These are phyloP conservation scores for Diabrotica undecimpunctata DNA, from an alignment of 1,140 invertebrate species.

Conservation along the genomic window DNA sequence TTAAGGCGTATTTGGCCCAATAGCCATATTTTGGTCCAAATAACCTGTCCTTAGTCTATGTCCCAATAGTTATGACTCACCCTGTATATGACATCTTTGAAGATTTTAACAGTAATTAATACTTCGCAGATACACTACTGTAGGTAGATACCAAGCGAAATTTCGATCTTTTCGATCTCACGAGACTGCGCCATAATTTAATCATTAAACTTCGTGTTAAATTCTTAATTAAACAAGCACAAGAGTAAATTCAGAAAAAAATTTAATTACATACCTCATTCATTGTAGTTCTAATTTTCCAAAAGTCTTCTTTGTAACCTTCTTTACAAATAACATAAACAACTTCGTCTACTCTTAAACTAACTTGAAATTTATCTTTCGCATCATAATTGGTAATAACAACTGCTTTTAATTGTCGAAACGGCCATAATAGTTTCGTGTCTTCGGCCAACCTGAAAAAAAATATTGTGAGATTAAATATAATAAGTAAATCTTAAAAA, in stretches of 20 bases:
- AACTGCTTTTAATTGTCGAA: conserved; percentile 68
- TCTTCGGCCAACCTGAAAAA: conserved; percentile 48
- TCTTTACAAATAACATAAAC: conserved; percentile 50
- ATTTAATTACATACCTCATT: conserved; percentile 25
- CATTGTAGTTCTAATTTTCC: conserved; percentile 35
- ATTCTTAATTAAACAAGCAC: too few species aligned
- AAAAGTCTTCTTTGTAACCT: conserved; percentile 42
- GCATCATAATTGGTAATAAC: conserved; percentile 72
- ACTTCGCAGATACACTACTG: too few species aligned
- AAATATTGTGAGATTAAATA: conserved; percentile 1
- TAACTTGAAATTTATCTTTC: conserved; percentile 71
- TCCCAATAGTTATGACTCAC: too few species aligned
- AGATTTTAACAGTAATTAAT: too few species aligned
- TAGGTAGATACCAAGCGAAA: too few species aligned
- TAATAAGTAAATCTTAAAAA: neutral
- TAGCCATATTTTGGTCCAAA: too few species aligned
- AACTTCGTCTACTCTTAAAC: conserved; percentile 71
- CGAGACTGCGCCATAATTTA: too few species aligned
- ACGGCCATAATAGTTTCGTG: conserved; percentile 72
- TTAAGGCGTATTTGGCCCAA: too few species aligned
- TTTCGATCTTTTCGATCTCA: too few species aligned
- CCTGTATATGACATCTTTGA: too few species aligned
- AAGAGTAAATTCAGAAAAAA: neutral
- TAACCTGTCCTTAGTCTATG: too few species aligned
- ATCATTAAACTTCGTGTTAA: too few species aligned